Conservation (phyloP, 1,140 invertebrate genomes). For the Mesaphorura yosii region DNA sequence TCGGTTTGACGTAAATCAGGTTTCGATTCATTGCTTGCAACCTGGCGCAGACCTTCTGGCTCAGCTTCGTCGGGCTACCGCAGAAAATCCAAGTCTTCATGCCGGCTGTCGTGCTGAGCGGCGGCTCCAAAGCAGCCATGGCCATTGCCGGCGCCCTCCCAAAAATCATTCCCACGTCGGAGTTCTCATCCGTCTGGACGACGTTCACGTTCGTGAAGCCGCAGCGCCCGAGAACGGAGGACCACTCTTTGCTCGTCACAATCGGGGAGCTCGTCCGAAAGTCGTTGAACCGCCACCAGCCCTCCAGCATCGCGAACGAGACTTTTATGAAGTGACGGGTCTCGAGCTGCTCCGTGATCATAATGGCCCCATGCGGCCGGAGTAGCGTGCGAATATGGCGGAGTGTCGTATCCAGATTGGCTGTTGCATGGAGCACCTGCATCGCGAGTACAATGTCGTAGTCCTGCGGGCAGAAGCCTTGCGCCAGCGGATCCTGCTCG, state of each 20-base stretch:
- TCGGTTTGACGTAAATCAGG: neutral
- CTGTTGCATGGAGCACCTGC: constrained; percentile 22
- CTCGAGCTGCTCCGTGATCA: constrained; percentile 7
- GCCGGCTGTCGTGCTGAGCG: neutral
- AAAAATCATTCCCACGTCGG: neutral
- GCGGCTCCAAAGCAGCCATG: neutral
- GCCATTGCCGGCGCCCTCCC: neutral
- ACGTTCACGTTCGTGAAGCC: constrained; percentile 4
- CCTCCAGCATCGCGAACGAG: constrained; percentile 16
- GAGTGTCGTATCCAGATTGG: constrained; percentile 3
- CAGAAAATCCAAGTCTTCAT: neutral
- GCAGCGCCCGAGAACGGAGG: neutral
- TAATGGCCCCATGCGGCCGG: constrained; percentile 1
- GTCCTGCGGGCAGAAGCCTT: constrained; percentile 14
- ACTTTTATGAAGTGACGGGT: neutral
- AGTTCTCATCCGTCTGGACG: neutral
- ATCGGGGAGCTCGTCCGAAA: constrained; percentile 7
- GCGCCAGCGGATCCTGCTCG: constrained; percentile 17
- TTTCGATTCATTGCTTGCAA: neutral
- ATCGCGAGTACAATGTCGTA: constrained; percentile 16
- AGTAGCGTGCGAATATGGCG: constrained; percentile 6
- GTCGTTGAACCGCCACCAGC: constrained; percentile 19
- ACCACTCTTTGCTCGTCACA: constrained; percentile 1
- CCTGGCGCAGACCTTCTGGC: neutral
- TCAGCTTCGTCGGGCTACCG: neutral